Conservation (phyloP, 2,113 vertebrate species). For the Meriones unguiculatus region DNA sequence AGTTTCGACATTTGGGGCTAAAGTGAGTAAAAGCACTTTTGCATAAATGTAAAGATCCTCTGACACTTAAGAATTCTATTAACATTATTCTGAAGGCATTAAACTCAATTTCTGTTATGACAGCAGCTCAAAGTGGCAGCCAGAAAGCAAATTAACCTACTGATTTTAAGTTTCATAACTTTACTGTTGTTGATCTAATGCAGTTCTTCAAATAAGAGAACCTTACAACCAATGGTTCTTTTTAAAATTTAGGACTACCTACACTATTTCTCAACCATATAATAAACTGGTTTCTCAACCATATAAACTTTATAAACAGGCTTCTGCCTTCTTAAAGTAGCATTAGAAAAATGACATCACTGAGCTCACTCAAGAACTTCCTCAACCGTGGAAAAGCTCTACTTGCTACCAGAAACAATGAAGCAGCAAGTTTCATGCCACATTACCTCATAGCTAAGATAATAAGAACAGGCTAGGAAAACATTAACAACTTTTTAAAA, state of each 20-base stretch:
- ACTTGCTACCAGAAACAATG: constrained; percentile 29
- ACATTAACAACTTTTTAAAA: background rate
- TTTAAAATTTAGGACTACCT: constrained; percentile 31
- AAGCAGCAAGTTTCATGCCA: background rate
- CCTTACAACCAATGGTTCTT: background rate
- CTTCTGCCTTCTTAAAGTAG: constrained; percentile 34
- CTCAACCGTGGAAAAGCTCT: background rate
- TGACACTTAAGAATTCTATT: constrained; percentile 36
- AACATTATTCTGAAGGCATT: constrained; percentile 25
- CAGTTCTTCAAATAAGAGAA: background rate
- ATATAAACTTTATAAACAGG: constrained; percentile 9
- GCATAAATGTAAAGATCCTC: background rate
- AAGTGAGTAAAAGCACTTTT: background rate
- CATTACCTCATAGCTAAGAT: background rate
- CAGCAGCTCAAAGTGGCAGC: background rate
- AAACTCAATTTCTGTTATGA: background rate
- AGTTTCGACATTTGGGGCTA: background rate
- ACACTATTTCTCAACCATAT: background rate
- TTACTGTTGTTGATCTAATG: background rate
- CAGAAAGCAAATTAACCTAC: constrained; percentile 18
- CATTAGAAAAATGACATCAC: constrained; percentile 13
- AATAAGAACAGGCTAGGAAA: background rate
- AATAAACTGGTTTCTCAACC: background rate
- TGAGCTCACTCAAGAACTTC: constrained; percentile 29
- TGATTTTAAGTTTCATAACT: background rate